Evolutionary conservation across 2,797 vertebrate species (phyloP).

Genomic region (Siniperca scherzeri): DNA sequence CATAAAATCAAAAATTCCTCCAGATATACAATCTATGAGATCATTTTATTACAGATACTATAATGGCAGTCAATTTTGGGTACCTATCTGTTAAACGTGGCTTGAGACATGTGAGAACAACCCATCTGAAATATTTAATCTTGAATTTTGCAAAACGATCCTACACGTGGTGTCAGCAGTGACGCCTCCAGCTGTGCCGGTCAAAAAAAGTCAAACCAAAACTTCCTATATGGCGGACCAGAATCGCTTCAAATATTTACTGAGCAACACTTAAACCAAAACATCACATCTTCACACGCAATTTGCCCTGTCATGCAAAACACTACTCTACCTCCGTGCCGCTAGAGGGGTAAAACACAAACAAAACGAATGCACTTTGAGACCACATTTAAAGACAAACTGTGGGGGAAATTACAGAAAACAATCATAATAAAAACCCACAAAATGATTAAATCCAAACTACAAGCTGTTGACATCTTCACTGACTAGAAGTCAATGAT

Average conservation of each 20-base stretch:
- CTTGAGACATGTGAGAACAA: not conserved
- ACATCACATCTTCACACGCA: conserved; percentile 14
- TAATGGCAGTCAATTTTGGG: not conserved
- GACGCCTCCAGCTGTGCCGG: not conserved
- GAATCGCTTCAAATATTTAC: conserved; percentile 35
- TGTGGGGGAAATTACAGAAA: not conserved
- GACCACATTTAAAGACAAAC: not conserved
- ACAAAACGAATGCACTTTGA: not conserved
- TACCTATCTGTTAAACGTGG: not conserved
- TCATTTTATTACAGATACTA: not conserved
- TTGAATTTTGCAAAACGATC: not conserved
- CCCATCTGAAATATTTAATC: not conserved
- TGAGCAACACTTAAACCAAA: conserved; percentile 21
- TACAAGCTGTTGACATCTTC: too few relatives aligned
- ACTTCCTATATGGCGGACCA: not conserved
- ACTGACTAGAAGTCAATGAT: not conserved
- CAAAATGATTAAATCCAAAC: not conserved
- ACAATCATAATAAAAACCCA: not conserved
- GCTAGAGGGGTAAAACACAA: not conserved
- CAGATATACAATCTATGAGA: too few relatives aligned
- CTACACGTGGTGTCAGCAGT: not conserved
- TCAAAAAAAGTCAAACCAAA: not conserved
- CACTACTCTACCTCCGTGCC: not conserved
- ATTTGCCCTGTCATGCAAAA: conserved; percentile 15
- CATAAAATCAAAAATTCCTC: not conserved